Conservation (phyloP, 2,113 vertebrate genomes). For the Calyptommatus sinebrachiatus region DNA sequence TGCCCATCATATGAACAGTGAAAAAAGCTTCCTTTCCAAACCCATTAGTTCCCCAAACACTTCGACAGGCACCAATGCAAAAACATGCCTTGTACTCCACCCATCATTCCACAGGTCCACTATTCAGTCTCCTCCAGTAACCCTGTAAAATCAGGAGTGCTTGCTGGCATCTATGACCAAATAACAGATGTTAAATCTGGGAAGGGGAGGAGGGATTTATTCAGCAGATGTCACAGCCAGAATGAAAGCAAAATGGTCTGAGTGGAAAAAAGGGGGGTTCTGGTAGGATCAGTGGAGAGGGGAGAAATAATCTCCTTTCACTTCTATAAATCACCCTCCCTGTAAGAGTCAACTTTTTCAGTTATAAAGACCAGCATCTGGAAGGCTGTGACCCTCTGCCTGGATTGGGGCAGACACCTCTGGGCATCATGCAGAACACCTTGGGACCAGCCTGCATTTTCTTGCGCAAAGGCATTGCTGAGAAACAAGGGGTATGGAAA, state of each 20-base stretch:
- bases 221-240: slow-evolving; percentile 7
- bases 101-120: too few relatives aligned
- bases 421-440: slow-evolving; percentile 74
- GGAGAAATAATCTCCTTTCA: slow-evolving; percentile 19
- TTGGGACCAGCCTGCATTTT: slow-evolving; percentile 86
- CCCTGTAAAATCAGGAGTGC: background rate
- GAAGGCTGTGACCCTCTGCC: background rate
- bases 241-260: background rate
- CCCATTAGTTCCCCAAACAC: background rate
- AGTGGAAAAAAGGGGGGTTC: background rate
- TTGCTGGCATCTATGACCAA: background rate
- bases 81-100: background rate
- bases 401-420: background rate
- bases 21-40: background rate
- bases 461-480: slow-evolving; percentile 80
- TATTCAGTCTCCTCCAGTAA: background rate
- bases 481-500: slow-evolving; percentile 79
- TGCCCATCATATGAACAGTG: too few relatives aligned
- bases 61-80: background rate
- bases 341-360: background rate
- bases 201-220: slow-evolving; percentile 11
- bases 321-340: slow-evolving; percentile 2
- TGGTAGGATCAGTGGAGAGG: background rate
- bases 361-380: background rate
- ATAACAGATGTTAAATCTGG: slow-evolving; percentile 20